Percentiles rank a stretch among this genome's conserved stretches.
Evolutionary conservation across 2,797 vertebrate species (phyloP).

Genomic region (Kryptolebias ocellatus): DNA sequence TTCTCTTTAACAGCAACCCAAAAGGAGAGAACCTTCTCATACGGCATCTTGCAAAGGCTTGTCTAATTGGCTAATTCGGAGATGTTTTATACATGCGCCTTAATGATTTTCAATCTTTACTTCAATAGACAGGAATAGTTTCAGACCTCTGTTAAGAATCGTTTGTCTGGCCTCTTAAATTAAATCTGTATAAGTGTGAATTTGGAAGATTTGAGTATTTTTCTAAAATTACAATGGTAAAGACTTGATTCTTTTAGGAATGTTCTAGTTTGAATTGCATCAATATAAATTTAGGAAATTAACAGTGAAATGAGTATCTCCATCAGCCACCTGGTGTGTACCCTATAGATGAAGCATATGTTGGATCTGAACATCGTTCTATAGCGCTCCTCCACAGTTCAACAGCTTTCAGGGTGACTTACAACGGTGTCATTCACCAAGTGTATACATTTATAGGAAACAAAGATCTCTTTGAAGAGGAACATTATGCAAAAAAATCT

Average conservation of each 20-base stretch:
- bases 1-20: background rate
- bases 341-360: no score
- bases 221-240: no score
- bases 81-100: background rate
- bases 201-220: no score
- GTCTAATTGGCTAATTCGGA: constrained; percentile 14
- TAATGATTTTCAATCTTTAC: constrained; percentile 7
- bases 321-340: no score
- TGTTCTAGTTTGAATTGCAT: background rate
- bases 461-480: background rate
- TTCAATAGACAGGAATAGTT: background rate
- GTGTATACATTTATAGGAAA: background rate
- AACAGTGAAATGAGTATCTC: no score
- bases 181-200: no score
- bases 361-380: no score
- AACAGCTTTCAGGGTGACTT: background rate
- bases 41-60: constrained; percentile 3
- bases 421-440: background rate
- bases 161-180: no score
- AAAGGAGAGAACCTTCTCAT: background rate
- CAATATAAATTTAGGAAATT: no score
- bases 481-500: background rate
- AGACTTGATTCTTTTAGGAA: no score
- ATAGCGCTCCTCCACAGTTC: background rate
- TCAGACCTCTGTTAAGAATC: background rate